Percentiles rank a stretch among this genome's conserved stretches.
Conservation (phyloP, 2,797 vertebrate species). For the Vireo griseus region DNA sequence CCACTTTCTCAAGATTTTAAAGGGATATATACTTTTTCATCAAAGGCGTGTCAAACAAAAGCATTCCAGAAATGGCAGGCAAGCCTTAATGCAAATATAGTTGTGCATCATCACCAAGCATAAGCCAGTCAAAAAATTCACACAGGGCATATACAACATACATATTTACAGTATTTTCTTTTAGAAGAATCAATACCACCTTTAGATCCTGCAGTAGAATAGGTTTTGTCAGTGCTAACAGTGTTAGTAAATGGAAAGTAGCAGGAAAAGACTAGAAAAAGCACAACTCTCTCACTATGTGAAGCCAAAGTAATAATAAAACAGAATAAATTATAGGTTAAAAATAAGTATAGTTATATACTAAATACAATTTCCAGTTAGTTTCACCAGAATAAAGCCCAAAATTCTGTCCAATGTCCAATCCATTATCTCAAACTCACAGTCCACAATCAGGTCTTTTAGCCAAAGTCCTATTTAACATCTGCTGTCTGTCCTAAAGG, state of each 20-base stretch:
- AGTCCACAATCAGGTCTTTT: background rate
- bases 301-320: slow-evolving; percentile 1
- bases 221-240: background rate
- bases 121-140: background rate
- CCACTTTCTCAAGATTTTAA: slow-evolving; percentile 29
- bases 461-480: background rate
- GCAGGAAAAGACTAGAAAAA: background rate
- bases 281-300: background rate
- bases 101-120: background rate
- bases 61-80: background rate
- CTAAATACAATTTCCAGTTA: background rate
- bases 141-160: background rate
- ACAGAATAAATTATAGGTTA: background rate
- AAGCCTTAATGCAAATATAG: background rate
- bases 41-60: background rate
- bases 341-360: background rate
- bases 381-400: background rate
- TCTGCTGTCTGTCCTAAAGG: background rate
- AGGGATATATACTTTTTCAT: background rate
- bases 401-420: background rate
- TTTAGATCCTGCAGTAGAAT: background rate
- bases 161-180: background rate
- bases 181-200: background rate
- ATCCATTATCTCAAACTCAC: background rate
- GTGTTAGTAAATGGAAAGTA: background rate